These are phyloP conservation scores for Lacerta bilineata DNA, from an alignment of 2,797 vertebrate species.

Conservation along the genomic window DNA sequence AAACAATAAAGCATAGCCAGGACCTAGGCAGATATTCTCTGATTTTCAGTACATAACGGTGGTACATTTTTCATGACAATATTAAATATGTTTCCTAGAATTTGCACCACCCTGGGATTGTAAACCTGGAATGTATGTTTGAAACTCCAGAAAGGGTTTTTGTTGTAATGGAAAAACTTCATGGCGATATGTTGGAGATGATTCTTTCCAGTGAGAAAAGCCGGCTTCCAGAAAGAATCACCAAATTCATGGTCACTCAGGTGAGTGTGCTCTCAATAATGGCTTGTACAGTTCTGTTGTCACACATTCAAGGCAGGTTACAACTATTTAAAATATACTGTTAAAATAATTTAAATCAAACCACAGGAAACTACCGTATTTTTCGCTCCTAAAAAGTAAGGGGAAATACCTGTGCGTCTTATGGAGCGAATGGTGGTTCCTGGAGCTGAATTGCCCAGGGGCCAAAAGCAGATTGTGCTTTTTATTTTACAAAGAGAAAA, in stretches of 20 bases:
- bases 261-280: slow-evolving; percentile 81
- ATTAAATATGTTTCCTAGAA: slow-evolving; percentile 83
- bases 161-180: slow-evolving; percentile 98
- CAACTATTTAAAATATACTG: too few species aligned
- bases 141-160: slow-evolving; percentile 97
- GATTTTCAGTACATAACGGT: neutral
- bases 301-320: neutral
- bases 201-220: slow-evolving; percentile 98
- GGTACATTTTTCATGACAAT: slow-evolving; percentile 28
- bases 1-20: neutral
- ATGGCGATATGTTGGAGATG: slow-evolving; percentile 99
- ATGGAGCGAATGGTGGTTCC: too few species aligned
- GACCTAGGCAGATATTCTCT: slow-evolving; percentile 1
- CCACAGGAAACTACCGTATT: too few species aligned
- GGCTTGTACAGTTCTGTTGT: neutral
- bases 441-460: too few species aligned
- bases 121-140: slow-evolving; percentile 99
- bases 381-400: too few species aligned
- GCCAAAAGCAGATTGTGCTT: too few species aligned
- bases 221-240: slow-evolving; percentile 94
- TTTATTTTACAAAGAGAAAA: too few species aligned
- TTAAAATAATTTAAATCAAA: too few species aligned
- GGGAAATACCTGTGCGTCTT: too few species aligned
- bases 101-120: slow-evolving; percentile 97
- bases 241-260: slow-evolving; percentile 98